Conservation (phyloP, 2,113 vertebrate genomes). For the Lepidothrix coronata region DNA sequence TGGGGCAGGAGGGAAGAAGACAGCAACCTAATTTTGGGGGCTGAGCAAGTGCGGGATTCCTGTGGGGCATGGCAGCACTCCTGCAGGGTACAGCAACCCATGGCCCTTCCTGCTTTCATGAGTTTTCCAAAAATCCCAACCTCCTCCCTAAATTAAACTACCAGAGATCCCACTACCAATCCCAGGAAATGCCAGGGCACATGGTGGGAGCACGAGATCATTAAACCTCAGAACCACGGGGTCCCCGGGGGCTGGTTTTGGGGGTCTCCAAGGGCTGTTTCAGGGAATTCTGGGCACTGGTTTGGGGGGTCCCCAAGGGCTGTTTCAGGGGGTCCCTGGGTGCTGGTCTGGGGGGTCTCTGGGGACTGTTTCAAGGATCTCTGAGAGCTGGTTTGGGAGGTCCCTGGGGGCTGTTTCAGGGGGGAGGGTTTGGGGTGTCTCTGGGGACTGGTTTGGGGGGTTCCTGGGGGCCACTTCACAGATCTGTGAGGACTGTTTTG, state of each 20-base stretch:
- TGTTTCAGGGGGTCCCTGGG: fast-evolving
- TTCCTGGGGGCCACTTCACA: not conserved
- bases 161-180: not conserved
- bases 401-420: not conserved
- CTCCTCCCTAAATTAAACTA: not conserved
- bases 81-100: fast-evolving
- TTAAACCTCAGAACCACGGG: not conserved
- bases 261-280: not conserved
- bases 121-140: not conserved
- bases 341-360: not conserved
- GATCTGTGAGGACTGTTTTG: not conserved
- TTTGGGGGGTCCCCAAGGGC: not conserved
- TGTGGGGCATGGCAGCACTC: fast-evolving
- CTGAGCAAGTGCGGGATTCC: not conserved
- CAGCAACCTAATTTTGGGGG: fast-evolving
- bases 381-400: not conserved
- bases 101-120: fast-evolving
- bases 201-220: fast-evolving
- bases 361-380: fast-evolving
- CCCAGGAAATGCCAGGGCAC: fast-evolving
- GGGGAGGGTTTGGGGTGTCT: not conserved
- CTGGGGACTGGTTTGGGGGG: not conserved
- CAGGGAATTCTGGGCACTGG: no score
- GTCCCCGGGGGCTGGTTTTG: not conserved
- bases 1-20: not conserved